Conservation (phyloP, 2,797 vertebrate species). For the Darevskia mixta region DNA sequence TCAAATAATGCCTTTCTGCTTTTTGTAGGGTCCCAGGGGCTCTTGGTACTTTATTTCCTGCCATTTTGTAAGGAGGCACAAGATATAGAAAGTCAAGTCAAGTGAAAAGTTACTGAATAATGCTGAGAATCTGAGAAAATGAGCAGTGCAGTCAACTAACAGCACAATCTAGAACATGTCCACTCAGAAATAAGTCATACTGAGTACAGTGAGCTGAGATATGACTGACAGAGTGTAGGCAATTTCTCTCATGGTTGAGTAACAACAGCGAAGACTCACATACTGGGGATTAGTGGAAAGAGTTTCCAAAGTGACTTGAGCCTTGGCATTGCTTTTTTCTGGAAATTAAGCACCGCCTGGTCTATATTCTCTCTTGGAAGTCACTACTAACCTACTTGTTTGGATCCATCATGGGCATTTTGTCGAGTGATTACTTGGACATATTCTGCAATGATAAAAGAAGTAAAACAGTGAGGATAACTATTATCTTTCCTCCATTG, state of each 20-base stretch:
- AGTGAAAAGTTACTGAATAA: not conserved
- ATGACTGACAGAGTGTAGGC: too few species aligned
- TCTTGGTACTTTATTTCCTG: not conserved
- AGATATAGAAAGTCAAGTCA: not conserved
- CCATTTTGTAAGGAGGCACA: slow-evolving; percentile 9
- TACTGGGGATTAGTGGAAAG: not conserved
- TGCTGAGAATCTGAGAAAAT: not conserved
- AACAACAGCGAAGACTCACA: too few species aligned
- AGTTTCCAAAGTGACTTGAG: not conserved
- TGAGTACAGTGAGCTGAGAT: not conserved
- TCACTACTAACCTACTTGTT: not conserved
- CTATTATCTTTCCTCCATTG: not conserved
- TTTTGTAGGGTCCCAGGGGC: not conserved
- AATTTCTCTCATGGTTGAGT: too few species aligned
- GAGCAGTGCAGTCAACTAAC: not conserved
- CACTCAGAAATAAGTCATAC: not conserved
- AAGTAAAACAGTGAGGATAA: not conserved
- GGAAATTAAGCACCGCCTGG: not conserved
- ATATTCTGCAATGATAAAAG: not conserved
- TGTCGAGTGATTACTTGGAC: not conserved
- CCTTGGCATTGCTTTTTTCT: not conserved
- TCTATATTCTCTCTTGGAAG: not conserved
- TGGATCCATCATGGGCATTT: not conserved
- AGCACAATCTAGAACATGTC: not conserved
- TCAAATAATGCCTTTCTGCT: not conserved